phyloP scores from a whole-genome alignment of 1,140 invertebrate species.

The Cydia amplana region DNA sequence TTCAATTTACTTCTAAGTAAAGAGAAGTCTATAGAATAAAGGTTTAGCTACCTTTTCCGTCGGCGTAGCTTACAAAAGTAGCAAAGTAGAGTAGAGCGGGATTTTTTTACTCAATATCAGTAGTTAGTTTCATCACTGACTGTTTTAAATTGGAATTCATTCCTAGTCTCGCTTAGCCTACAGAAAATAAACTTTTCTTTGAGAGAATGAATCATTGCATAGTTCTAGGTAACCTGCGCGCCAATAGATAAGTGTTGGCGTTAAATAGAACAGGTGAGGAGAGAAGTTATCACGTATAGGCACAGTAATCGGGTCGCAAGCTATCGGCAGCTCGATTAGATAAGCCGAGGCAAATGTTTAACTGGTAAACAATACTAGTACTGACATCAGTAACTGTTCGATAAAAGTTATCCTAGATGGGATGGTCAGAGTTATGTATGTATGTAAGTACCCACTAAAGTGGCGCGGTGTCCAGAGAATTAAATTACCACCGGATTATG shows the following conservation, averaged over 20 bases:
- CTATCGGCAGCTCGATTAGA: constrained; percentile 72
- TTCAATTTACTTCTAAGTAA: too few species aligned
- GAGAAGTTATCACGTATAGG: constrained; percentile 54
- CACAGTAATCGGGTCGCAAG: constrained; percentile 70
- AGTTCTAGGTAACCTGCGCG: constrained; percentile 26
- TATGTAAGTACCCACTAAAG: neutral
- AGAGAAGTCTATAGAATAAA: too few species aligned
- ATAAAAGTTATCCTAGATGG: neutral
- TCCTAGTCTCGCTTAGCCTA: too few species aligned
- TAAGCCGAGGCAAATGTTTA: constrained; percentile 67
- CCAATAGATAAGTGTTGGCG: constrained; percentile 31
- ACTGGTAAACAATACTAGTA: constrained; percentile 57
- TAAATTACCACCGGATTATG: too few species aligned
- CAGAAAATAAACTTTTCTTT: neutral
- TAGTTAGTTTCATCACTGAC: too few species aligned
- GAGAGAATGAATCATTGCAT: neutral
- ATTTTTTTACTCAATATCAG: too few species aligned
- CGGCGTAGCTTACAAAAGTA: too few species aligned
- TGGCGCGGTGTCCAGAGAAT: too few species aligned
- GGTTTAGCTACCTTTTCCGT: too few species aligned
- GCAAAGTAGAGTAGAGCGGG: too few species aligned
- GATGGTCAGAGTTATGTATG: too few species aligned
- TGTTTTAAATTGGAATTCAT: too few species aligned
- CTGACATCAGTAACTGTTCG: constrained; percentile 15
- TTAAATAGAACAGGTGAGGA: constrained; percentile 62